Percentiles rank a stretch among this genome's conserved stretches.
phyloP scores from a whole-genome alignment of 2,797 vertebrate species.

The Rhodeus uyekii region DNA sequence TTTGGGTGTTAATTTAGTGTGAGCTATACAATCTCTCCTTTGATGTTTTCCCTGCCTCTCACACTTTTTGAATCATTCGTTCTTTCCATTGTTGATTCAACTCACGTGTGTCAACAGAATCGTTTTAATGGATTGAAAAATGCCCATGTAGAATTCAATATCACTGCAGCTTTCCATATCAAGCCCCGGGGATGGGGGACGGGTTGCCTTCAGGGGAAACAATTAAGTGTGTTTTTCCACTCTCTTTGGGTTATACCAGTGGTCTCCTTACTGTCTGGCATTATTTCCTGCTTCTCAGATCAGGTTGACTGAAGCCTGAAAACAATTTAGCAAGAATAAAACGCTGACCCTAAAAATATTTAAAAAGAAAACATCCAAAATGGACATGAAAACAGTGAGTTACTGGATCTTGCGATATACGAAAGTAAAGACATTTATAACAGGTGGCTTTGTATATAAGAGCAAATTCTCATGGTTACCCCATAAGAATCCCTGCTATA shows the following conservation, averaged over 20 bases:
- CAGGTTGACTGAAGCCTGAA: conserved; percentile 46
- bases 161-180: conserved; percentile 42
- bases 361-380: background rate
- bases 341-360: conserved; percentile 39
- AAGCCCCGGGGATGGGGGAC: conserved; percentile 28
- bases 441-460: conserved; percentile 47
- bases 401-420: background rate
- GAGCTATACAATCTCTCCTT: background rate
- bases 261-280: conserved; percentile 49
- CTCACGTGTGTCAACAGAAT: background rate
- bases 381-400: background rate
- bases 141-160: conserved; percentile 13
- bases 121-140: conserved; percentile 4
- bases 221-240: conserved; percentile 57
- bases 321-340: conserved; percentile 48
- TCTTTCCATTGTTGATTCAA: conserved; percentile 26
- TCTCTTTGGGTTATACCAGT: conserved; percentile 35
- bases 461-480: conserved; percentile 30
- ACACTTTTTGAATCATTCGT: conserved; percentile 17
- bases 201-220: conserved; percentile 58
- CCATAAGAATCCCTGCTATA: conserved; percentile 52
- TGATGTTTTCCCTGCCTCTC: conserved; percentile 6
- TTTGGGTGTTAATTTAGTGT: conserved; percentile 5
- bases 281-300: conserved; percentile 50
- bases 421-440: background rate